Base-by-base conservation (phyloP, 2,113 vertebrate genomes). In the Platichthys flesus region DNA sequence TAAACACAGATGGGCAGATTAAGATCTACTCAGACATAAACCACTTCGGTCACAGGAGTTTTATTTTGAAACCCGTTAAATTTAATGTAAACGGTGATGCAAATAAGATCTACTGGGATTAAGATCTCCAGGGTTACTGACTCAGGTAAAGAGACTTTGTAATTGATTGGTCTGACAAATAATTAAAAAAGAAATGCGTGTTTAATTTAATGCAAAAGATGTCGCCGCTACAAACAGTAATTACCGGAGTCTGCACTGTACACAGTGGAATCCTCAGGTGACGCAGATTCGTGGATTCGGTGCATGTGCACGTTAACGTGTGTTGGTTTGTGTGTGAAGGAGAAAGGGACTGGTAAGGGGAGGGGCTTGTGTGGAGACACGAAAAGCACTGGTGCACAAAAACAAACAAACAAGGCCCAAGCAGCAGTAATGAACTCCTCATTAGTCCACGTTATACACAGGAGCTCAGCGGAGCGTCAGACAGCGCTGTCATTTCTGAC, bases 341-440 rank as follows among this genome's bases (percentile, higher is more conserved):
- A 54, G 61, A 49, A 58, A 69, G 60, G 35, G 63, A 57, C 60
- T 12, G 13, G 35, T 62, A 26, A 16, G 37, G 37, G 37, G n/a
- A 40, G 55, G 23, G 47, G 85, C 56, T 24, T 14, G 5, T 55
- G 49, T 16, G 14, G 70, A 85, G 52, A 81, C 89, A 85, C 88
- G 85, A 91, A 89, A 85, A 88, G 71, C 79, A 69, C 79, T 63
- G 81, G 75, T 73, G 83, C 85, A 85, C 79, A 87, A 88, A 86
- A 76, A 84, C 84, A 93, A 93, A 92, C 90, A 93, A 92, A 91
- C 76, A 81, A 78, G 76, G 67, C 13, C 84, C 51, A 51, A 88
- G 86, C 82, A 80, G 73, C 72, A 10, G 76, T 81, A 93, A 94
- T 92, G 87, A 91, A 77, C 83, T 71, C 81, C 89, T 93, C 84